Evolutionary conservation across 2,113 vertebrate genomes (phyloP).

Genomic region (Amblyornis subalaris): DNA sequence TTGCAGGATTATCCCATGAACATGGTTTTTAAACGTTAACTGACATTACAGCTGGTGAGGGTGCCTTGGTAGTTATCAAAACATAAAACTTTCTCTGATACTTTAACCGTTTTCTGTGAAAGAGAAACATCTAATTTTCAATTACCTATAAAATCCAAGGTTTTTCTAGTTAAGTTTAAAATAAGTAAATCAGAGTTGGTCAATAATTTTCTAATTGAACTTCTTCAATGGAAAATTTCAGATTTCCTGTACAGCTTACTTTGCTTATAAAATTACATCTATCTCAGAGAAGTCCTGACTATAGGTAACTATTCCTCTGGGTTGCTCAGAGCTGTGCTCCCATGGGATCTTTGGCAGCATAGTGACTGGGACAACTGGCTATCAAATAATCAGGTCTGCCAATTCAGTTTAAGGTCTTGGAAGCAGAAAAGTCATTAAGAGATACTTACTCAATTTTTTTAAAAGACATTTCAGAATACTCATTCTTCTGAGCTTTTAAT

Average conservation of each 20-base stretch:
- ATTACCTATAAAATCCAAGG: not conserved
- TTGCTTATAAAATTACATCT: not conserved
- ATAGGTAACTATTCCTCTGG: not conserved
- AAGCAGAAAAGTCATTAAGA: not conserved
- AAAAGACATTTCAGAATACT: not conserved
- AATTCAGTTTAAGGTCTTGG: not conserved
- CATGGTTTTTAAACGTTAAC: not conserved
- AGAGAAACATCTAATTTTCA: not conserved
- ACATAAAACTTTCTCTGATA: not conserved
- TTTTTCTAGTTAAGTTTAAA: not conserved
- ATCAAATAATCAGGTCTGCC: not conserved
- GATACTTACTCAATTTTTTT: not conserved
- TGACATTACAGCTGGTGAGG: not conserved
- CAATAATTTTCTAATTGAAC: not conserved
- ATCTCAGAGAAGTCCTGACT: not conserved
- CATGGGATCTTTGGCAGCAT: not conserved
- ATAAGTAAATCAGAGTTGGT: not conserved
- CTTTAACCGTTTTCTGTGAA: not conserved
- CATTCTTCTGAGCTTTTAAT: not conserved
- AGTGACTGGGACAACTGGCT: not conserved
- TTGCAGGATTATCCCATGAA: not conserved
- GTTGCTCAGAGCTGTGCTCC: not conserved
- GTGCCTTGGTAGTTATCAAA: not conserved
- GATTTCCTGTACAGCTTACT: not conserved
- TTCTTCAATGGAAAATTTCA: not conserved